These are phyloP conservation scores for Dascyllus trimaculatus DNA, from an alignment of 2,113 vertebrate genomes.

Conservation along the genomic window DNA sequence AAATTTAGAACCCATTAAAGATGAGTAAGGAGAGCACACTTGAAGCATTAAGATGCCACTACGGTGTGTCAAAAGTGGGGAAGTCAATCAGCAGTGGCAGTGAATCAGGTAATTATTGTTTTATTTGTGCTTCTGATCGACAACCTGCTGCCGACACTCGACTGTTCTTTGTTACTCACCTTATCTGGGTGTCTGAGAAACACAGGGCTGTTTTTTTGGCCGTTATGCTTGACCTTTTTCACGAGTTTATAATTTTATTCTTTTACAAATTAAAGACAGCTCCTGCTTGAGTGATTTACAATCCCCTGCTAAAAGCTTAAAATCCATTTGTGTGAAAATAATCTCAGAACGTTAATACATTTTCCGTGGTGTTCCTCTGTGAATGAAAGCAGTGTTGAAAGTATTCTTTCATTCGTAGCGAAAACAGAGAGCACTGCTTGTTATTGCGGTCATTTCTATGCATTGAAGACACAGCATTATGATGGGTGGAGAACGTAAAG, in stretches of 20 bases:
- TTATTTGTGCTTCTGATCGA: conserved; percentile 14
- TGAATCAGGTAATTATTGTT: conserved; percentile 26
- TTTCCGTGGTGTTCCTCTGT: too few species aligned
- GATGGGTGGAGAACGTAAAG: neutral
- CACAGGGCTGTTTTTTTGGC: neutral
- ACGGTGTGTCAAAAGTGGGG: neutral
- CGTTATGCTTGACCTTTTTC: conserved; percentile 7
- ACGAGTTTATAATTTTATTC: neutral
- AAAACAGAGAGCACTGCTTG: neutral
- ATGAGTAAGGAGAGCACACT: conserved; percentile 33
- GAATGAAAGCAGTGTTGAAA: too few species aligned
- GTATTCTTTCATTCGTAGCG: neutral
- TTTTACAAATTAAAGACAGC: neutral
- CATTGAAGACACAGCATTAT: neutral
- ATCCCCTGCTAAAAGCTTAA: neutral
- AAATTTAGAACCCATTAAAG: conserved; percentile 38
- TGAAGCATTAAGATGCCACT: neutral
- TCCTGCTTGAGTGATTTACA: neutral
- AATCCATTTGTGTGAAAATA: too few species aligned
- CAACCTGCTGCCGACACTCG: conserved; percentile 6
- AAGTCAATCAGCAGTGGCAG: conserved; percentile 21
- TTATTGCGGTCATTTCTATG: neutral
- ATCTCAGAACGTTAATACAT: too few species aligned
- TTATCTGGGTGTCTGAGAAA: neutral
- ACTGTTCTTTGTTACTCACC: conserved; percentile 9